These are phyloP conservation scores for Cydia strobilella DNA, from an alignment of 1,140 invertebrate species.

Conservation along the genomic window DNA sequence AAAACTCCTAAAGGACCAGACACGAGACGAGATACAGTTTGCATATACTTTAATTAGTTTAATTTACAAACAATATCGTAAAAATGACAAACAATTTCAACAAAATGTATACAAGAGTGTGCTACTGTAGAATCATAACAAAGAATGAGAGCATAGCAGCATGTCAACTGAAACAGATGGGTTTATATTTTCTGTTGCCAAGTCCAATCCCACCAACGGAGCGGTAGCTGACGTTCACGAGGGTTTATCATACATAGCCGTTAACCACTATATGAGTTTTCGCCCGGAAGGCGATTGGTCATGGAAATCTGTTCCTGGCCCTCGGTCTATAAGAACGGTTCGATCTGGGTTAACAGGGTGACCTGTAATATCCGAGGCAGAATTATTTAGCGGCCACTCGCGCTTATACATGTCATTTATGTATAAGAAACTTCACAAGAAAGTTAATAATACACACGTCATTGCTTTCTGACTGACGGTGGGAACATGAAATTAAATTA, in stretches of 20 bases:
- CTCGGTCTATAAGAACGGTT: not conserved
- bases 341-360: conserved; percentile 12
- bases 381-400: conserved; percentile 27
- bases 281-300: too few species aligned
- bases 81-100: too few species aligned
- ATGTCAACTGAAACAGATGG: conserved; percentile 9
- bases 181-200: not conserved
- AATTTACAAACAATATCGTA: not conserved
- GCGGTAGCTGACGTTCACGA: too few species aligned
- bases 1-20: too few species aligned
- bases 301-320: too few species aligned
- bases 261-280: too few species aligned
- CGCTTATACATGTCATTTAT: not conserved
- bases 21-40: too few species aligned
- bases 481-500: not conserved
- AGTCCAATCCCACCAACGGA: too few species aligned
- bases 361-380: not conserved
- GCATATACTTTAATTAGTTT: too few species aligned
- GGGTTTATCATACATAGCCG: too few species aligned
- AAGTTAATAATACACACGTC: conserved; percentile 10
- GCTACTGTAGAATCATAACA: not conserved
- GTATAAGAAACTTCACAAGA: not conserved
- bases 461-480: not conserved
- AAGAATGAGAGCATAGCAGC: conserved; percentile 4
- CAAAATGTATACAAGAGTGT: not conserved